Percentiles rank a stretch among this genome's conserved stretches.
These are phyloP conservation scores for Trinorchestia longiramus DNA, from an alignment of 1,140 invertebrate species.

Conservation along the genomic window DNA sequence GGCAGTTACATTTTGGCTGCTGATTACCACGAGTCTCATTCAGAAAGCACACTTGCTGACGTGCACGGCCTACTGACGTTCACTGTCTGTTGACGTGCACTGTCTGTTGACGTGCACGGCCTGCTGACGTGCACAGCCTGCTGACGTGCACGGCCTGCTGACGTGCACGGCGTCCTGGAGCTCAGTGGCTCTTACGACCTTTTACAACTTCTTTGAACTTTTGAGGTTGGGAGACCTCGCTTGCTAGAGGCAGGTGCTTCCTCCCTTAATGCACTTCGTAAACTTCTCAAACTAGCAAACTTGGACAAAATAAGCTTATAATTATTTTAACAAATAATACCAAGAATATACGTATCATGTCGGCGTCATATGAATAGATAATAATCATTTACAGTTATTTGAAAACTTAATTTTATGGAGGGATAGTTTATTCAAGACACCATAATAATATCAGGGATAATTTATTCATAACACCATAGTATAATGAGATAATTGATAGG, in stretches of 20 bases:
- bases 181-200: not conserved
- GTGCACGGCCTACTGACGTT: no score
- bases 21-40: not conserved
- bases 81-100: no score
- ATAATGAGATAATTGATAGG: no score
- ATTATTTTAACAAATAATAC: not conserved
- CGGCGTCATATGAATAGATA: not conserved
- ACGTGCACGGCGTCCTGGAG: not conserved
- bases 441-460: no score
- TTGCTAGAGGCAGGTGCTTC: not conserved
- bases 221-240: not conserved
- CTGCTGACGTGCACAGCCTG: no score
- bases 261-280: not conserved
- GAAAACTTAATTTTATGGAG: not conserved
- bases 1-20: not conserved
- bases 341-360: not conserved
- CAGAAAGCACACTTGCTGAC: not conserved
- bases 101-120: no score
- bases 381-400: not conserved
- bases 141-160: no score
- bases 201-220: constrained; percentile 1
- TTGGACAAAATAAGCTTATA: not conserved
- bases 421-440: not conserved
- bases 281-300: not conserved
- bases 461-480: no score